Base-by-base conservation (phyloP, 2,113 vertebrate genomes). In the Gavialis gangeticus region DNA sequence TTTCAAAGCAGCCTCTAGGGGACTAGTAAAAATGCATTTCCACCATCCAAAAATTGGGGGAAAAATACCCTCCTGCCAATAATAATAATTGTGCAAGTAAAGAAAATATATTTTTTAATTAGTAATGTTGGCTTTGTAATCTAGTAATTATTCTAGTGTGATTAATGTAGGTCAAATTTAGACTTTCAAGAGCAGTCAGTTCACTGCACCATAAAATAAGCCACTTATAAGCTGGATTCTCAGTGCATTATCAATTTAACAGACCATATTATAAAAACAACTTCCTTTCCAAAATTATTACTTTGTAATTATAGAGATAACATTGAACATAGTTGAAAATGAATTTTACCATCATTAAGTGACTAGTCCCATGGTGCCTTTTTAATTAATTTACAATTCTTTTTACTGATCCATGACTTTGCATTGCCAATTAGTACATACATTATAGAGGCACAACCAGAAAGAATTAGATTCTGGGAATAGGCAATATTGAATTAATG, bases 141-240 rank as follows among this genome's bases (percentile, higher is more conserved):
- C n/a, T 57, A 81, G 75, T 3, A 85, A 24, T 88, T 88, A 10
- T 94, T 85, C 69, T 62, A 95, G 85, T 3, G 55, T 80, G 56
- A 94, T 94, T 91, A 88, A 82, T 89, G 90, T 79, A 60, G 75
- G 37, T 87, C 84, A 90, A 1, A 28, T 85, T 90, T 91, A 91
- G 93, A 75, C 62, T 69, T 96, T 92, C 82, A 80, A 87, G 71
- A 96, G 75, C 85, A 56, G 88, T 34, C 37, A 37, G 90, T 87
- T 96, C 84, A 96, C 54, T 93, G 88, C 25, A 73, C 76, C 56
- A 46, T 83, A 87, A 95, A 94, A 94, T 79, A 91, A 96, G 17
- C 54, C 79, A 93, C 63, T 92, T 93, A 60, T 1, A 87, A 91
- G 79, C 76, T 57, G 87, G 78, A 81, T 76, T 88, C 58, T 77